Percentiles rank a stretch among this genome's conserved stretches.
phyloP scores from a whole-genome alignment of 2,888 invertebrate species.

The Philereme vetulata region DNA sequence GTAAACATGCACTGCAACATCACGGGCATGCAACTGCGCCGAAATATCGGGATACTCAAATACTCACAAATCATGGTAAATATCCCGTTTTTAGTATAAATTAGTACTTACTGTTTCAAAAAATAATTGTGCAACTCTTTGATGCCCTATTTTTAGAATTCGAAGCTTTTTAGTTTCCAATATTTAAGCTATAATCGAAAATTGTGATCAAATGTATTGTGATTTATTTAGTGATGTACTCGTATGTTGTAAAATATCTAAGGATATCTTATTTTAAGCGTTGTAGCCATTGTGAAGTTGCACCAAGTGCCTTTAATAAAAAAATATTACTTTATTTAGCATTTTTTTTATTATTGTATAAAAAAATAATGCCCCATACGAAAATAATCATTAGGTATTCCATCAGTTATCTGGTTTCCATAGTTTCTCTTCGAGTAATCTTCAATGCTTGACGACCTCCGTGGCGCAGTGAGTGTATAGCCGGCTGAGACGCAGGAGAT shows the following conservation, averaged over 20 bases:
- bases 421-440: too few relatives aligned
- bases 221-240: slow-evolving; percentile 41
- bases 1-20: too few relatives aligned
- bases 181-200: slow-evolving; percentile 23
- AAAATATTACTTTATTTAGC: neutral
- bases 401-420: too few relatives aligned
- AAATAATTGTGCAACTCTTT: neutral
- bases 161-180: neutral
- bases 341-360: neutral
- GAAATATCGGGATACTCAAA: too few relatives aligned
- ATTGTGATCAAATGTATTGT: slow-evolving; percentile 43
- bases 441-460: too few relatives aligned
- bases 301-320: slow-evolving; percentile 41
- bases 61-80: too few relatives aligned
- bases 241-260: slow-evolving; percentile 12
- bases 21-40: too few relatives aligned
- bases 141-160: neutral
- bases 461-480: too few relatives aligned
- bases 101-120: too few relatives aligned
- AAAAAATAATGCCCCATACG: neutral
- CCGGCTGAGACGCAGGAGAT: too few relatives aligned
- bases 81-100: too few relatives aligned
- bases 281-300: slow-evolving; percentile 31
- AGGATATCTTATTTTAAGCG: neutral
- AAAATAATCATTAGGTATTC: too few relatives aligned